These are phyloP conservation scores for Tetranychus piercei DNA, from an alignment of 2,888 invertebrate genomes.

Conservation along the genomic window DNA sequence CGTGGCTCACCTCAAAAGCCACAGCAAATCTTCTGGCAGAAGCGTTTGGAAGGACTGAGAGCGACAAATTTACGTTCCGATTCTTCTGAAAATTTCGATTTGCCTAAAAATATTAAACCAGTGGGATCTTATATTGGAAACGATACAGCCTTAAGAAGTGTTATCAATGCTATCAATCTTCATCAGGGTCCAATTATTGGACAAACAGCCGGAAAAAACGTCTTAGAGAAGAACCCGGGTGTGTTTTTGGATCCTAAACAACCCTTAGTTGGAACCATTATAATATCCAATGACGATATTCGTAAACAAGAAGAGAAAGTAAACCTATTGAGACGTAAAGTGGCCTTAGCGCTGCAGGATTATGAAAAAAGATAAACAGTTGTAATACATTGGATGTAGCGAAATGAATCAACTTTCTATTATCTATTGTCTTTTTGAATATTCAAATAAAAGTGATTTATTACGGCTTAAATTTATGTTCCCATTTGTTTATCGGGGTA, in stretches of 20 bases:
- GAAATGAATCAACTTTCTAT: too few species aligned
- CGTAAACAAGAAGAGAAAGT: slow-evolving; percentile 81
- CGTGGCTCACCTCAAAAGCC: slow-evolving; percentile 59
- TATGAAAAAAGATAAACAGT: background rate
- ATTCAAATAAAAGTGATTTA: too few species aligned
- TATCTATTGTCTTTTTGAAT: too few species aligned
- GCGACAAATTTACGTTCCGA: slow-evolving; percentile 71
- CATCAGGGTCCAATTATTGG: slow-evolving; percentile 65
- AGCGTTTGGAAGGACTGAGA: slow-evolving; percentile 50
- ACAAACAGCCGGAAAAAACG: slow-evolving; percentile 51
- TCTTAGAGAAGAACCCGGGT: slow-evolving; percentile 55
- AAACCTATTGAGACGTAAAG: slow-evolving; percentile 30
- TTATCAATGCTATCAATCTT: slow-evolving; percentile 71
- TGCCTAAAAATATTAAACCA: slow-evolving; percentile 43
- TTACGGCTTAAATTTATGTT: background rate
- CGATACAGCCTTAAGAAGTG: slow-evolving; percentile 47
- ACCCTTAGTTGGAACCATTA: slow-evolving; percentile 71
- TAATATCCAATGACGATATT: slow-evolving; percentile 80
- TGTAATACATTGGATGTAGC: too few species aligned
- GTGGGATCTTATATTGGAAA: slow-evolving; percentile 31
- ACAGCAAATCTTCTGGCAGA: slow-evolving; percentile 39
- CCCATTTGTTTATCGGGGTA: background rate
- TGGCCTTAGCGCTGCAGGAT: background rate
- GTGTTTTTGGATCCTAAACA: slow-evolving; percentile 89
- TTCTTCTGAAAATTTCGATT: slow-evolving; percentile 60